Evolutionary conservation across 2,888 invertebrate genomes (phyloP).

Genomic region (Chloroclysta siterata): DNA sequence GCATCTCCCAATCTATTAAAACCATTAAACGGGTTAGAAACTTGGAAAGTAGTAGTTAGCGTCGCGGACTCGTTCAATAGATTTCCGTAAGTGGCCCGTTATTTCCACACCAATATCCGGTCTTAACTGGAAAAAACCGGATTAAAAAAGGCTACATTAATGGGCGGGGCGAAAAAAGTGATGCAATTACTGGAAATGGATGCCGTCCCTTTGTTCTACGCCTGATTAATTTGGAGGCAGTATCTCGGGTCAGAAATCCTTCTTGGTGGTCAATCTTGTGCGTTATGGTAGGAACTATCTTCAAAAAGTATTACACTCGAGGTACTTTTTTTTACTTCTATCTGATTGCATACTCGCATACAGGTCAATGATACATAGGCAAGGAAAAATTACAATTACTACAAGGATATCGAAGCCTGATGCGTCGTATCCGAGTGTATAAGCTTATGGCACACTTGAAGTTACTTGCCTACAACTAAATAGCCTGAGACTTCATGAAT

Average conservation of each 20-base stretch:
- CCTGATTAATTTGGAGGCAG: conserved; percentile 25
- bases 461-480: no score
- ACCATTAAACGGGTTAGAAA: conserved; percentile 71
- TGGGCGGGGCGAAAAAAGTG: conserved; percentile 73
- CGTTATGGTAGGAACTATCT: no score
- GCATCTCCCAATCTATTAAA: conserved; percentile 66
- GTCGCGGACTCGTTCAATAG: conserved; percentile 71
- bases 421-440: no score
- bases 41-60: conserved; percentile 73
- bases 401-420: no score
- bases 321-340: no score
- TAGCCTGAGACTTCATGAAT: no score
- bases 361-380: no score
- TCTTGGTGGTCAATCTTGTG: neutral
- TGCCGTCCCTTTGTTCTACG: conserved; percentile 64
- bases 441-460: no score
- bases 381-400: no score
- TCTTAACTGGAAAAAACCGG: conserved; percentile 69
- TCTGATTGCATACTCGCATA: no score
- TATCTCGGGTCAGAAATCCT: conserved; percentile 6
- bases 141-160: conserved; percentile 77
- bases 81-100: conserved; percentile 75
- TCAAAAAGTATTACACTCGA: no score
- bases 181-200: conserved; percentile 75
- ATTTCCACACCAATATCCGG: conserved; percentile 76